Conservation (phyloP, 2,113 vertebrate species). For the Amblyornis subalaris region DNA sequence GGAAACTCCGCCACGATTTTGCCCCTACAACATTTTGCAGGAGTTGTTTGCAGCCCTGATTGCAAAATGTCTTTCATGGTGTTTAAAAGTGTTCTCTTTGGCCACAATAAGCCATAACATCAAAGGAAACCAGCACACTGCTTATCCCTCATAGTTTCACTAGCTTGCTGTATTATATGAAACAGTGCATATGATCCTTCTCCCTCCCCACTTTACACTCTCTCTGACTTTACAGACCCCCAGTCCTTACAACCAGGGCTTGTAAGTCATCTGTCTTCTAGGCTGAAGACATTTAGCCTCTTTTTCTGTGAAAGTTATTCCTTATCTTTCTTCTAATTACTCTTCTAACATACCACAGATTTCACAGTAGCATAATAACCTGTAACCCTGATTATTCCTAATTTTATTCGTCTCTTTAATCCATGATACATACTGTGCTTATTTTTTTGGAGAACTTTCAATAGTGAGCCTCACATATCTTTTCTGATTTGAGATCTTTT, state of each 20-base stretch:
- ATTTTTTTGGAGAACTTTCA: not conserved
- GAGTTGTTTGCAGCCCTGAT: not conserved
- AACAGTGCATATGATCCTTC: not conserved
- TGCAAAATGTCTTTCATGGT: not conserved
- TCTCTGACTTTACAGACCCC: not conserved
- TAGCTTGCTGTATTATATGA: not conserved
- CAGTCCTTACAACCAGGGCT: not conserved
- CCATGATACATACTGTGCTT: not conserved
- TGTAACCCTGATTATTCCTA: not conserved
- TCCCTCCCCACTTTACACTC: accelerated
- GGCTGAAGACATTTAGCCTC: not conserved
- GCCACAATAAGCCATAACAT: not conserved
- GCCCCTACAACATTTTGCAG: not conserved
- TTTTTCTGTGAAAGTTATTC: not conserved
- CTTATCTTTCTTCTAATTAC: not conserved
- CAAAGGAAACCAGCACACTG: not conserved
- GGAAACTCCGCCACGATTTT: not conserved
- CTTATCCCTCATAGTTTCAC: not conserved
- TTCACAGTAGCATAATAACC: not conserved
- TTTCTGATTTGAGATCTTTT: not conserved
- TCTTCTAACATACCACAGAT: not conserved
- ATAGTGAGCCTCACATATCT: not conserved
- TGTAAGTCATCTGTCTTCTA: not conserved
- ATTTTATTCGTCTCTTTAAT: not conserved
- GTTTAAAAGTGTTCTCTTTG: not conserved